These are phyloP conservation scores for Babylonia areolata DNA, from an alignment of 1,140 invertebrate species.

Conservation along the genomic window DNA sequence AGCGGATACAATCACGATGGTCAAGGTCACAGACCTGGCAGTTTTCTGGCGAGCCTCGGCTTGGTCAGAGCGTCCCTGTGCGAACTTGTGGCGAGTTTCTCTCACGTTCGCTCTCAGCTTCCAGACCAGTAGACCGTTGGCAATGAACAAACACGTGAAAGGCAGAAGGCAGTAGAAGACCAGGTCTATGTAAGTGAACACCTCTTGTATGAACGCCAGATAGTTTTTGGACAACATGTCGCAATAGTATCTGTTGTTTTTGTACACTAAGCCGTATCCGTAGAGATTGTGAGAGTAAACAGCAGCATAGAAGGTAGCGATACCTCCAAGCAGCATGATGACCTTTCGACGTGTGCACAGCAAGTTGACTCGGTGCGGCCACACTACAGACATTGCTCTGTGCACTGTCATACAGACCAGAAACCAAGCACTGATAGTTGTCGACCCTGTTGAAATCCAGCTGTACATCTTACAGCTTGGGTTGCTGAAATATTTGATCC, in stretches of 20 bases:
- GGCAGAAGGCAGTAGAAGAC: background rate
- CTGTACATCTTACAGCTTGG: background rate
- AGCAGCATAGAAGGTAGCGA: background rate
- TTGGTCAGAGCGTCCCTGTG: background rate
- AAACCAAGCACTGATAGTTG: background rate
- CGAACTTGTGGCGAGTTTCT: background rate
- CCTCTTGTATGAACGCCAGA: background rate
- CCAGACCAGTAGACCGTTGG: background rate
- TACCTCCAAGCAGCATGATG: background rate
- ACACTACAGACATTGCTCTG: slow-evolving; percentile 24
- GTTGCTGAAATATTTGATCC: background rate
- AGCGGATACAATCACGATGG: background rate
- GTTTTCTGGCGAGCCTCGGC: background rate
- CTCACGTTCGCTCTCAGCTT: background rate
- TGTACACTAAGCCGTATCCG: background rate
- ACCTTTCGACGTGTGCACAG: background rate
- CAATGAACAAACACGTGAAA: background rate
- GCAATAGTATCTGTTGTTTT: background rate
- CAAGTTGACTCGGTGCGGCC: slow-evolving; percentile 9
- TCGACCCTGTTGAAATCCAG: background rate
- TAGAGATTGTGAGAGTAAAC: background rate
- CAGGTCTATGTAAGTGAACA: slow-evolving; percentile 3
- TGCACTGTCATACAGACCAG: slow-evolving; percentile 14
- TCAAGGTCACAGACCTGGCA: background rate
- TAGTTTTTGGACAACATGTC: background rate